These are phyloP conservation scores for Cosmorhoe ocellata DNA, from an alignment of 2,888 invertebrate genomes.

Conservation along the genomic window DNA sequence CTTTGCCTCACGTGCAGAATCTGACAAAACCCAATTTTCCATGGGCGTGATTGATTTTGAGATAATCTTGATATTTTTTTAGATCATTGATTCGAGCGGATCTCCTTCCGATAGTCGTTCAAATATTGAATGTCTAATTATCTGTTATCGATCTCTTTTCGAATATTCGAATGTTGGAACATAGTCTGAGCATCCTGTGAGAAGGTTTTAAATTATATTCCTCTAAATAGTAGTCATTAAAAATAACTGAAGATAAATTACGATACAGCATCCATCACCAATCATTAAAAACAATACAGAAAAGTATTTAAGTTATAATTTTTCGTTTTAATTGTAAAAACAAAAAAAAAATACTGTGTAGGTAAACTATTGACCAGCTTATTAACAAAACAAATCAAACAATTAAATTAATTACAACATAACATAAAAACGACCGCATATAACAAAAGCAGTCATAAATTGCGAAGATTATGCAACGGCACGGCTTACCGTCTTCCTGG, in stretches of 20 bases:
- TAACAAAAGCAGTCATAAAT: constrained; percentile 74
- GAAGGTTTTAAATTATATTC: too few species aligned
- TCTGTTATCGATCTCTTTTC: constrained; percentile 24
- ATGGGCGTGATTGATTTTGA: constrained; percentile 81
- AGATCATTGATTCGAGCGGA: constrained; percentile 54
- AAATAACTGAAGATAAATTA: too few species aligned
- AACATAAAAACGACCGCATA: constrained; percentile 64
- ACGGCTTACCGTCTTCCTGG: constrained; percentile 75
- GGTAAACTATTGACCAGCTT: constrained; percentile 1
- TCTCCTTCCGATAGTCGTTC: constrained; percentile 48
- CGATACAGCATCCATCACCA: too few species aligned
- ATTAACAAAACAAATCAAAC: constrained; percentile 21
- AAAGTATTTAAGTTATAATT: too few species aligned
- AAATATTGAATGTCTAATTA: constrained; percentile 33
- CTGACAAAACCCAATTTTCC: constrained; percentile 72
- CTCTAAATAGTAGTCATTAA: too few species aligned
- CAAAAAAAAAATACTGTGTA: too few species aligned
- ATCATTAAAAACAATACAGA: too few species aligned
- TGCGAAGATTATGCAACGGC: constrained; percentile 78
- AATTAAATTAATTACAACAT: constrained; percentile 48
- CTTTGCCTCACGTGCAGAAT: constrained; percentile 79
- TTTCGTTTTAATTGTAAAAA: too few species aligned
- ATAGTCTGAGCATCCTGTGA: neutral
- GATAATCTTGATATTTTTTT: constrained; percentile 66
- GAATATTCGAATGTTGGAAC: neutral